These are phyloP conservation scores for Dryococelus australis DNA, from an alignment of 2,888 invertebrate genomes.

Conservation along the genomic window DNA sequence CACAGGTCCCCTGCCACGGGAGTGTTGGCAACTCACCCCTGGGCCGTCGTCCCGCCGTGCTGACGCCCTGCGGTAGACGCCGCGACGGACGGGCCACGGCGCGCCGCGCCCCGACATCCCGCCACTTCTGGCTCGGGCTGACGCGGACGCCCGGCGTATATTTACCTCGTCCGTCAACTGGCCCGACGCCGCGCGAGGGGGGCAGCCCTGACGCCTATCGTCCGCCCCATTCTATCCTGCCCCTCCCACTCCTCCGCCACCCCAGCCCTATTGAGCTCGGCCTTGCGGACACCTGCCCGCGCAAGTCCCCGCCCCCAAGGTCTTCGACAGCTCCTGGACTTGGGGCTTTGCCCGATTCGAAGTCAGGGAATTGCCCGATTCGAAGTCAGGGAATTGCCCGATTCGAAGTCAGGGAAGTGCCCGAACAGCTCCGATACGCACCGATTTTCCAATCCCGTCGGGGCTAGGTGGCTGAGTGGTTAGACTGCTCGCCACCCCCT, in stretches of 20 bases:
- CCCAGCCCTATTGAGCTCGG: no score
- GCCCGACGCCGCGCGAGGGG: slow-evolving; percentile 16
- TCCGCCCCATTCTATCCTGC: not conserved
- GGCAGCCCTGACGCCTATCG: not conserved
- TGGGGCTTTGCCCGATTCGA: no score
- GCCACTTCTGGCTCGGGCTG: slow-evolving; percentile 26
- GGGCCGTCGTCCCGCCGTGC: slow-evolving; percentile 29
- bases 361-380: no score
- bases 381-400: no score
- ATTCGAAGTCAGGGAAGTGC: no score
- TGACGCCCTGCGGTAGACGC: slow-evolving; percentile 60
- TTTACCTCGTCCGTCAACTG: slow-evolving; percentile 27
- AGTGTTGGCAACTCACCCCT: not conserved
- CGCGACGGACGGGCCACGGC: slow-evolving; percentile 78
- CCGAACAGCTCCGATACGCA: no score
- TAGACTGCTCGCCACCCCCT: no score
- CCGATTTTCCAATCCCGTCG: no score
- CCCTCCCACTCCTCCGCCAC: not conserved
- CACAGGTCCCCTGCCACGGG: not conserved
- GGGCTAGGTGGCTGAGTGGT: no score
- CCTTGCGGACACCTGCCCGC: no score
- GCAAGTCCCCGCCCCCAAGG: no score
- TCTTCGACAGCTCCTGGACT: no score
- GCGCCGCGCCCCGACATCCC: slow-evolving; percentile 57
- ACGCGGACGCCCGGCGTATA: slow-evolving; percentile 35